phyloP scores from a whole-genome alignment of 2,888 invertebrate species.

The Drosophila picticornis region DNA sequence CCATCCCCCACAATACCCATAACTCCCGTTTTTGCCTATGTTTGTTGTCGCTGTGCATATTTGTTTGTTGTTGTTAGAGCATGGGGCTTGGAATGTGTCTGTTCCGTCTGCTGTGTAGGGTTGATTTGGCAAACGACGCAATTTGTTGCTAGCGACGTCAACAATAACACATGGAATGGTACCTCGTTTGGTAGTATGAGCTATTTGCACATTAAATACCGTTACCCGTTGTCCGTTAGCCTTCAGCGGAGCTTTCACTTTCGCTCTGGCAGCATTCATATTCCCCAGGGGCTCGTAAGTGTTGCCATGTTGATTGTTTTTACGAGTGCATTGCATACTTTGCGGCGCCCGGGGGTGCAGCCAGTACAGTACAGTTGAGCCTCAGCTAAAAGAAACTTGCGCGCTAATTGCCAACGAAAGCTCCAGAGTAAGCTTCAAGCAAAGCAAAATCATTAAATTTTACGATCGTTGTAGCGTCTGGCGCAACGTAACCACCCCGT shows the following conservation, averaged over 20 bases:
- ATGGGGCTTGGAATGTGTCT: slow-evolving; percentile 48
- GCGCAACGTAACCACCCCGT: slow-evolving; percentile 41
- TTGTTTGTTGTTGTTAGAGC: slow-evolving; percentile 54
- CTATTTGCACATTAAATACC: slow-evolving; percentile 82
- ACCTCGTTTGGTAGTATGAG: slow-evolving; percentile 52
- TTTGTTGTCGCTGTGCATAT: slow-evolving; percentile 61
- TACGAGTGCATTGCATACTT: slow-evolving; percentile 71
- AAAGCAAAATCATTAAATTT: slow-evolving; percentile 76
- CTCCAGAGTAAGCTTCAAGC: slow-evolving; percentile 34
- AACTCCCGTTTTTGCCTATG: slow-evolving; percentile 27
- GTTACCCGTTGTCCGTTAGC: slow-evolving; percentile 69
- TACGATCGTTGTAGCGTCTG: slow-evolving; percentile 74
- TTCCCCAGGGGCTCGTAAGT: slow-evolving; percentile 72
- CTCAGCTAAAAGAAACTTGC: slow-evolving; percentile 21
- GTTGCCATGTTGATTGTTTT: slow-evolving; percentile 75
- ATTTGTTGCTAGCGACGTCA: slow-evolving; percentile 68
- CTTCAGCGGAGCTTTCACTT: slow-evolving; percentile 46
- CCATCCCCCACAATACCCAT: neutral
- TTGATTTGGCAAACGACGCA: slow-evolving; percentile 78
- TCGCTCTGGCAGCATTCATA: slow-evolving; percentile 40
- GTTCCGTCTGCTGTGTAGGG: slow-evolving; percentile 62
- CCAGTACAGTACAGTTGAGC: slow-evolving; percentile 44
- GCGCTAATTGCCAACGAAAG: slow-evolving; percentile 62
- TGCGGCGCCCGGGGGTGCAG: slow-evolving; percentile 60
- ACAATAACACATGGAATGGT: slow-evolving; percentile 52